Conservation (phyloP, 2,797 vertebrate genomes). For the Cossypha dichroa region DNA sequence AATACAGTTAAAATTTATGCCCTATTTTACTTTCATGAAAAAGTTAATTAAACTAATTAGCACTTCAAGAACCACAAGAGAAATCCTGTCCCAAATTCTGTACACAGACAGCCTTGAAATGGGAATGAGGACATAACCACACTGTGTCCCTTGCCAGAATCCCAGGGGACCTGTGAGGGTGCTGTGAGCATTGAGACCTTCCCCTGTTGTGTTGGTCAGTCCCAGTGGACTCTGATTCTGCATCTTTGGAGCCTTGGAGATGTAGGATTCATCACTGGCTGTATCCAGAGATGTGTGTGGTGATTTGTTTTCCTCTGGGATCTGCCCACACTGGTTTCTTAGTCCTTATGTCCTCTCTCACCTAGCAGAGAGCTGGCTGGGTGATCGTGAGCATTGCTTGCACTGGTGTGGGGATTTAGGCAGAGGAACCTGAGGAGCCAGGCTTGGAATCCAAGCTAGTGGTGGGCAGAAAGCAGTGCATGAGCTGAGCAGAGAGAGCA, state of each 20-base stretch:
- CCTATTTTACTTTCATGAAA: slow-evolving; percentile 59
- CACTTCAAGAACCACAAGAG: slow-evolving; percentile 41
- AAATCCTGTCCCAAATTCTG: slow-evolving; percentile 54
- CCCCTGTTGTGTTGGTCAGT: background rate
- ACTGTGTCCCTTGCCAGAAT: background rate
- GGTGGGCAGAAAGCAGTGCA: background rate
- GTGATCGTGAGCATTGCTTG: background rate
- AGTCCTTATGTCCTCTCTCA: background rate
- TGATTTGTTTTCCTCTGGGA: background rate
- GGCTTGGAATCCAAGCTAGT: background rate
- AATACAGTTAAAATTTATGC: slow-evolving; percentile 45
- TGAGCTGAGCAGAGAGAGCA: background rate
- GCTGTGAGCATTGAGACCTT: background rate
- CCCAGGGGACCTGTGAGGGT: background rate
- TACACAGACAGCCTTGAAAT: slow-evolving; percentile 22
- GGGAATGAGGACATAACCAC: background rate
- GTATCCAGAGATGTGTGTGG: background rate
- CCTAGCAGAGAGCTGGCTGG: background rate
- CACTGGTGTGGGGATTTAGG: background rate
- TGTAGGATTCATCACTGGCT: background rate
- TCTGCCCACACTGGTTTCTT: background rate
- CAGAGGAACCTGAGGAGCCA: background rate
- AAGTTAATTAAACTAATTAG: slow-evolving; percentile 66
- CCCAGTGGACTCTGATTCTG: background rate
- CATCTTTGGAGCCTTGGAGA: background rate